Percentiles rank a stretch among this genome's conserved stretches.
These are phyloP conservation scores for Acipenser ruthenus DNA, from an alignment of 2,797 vertebrate species.

Conservation along the genomic window DNA sequence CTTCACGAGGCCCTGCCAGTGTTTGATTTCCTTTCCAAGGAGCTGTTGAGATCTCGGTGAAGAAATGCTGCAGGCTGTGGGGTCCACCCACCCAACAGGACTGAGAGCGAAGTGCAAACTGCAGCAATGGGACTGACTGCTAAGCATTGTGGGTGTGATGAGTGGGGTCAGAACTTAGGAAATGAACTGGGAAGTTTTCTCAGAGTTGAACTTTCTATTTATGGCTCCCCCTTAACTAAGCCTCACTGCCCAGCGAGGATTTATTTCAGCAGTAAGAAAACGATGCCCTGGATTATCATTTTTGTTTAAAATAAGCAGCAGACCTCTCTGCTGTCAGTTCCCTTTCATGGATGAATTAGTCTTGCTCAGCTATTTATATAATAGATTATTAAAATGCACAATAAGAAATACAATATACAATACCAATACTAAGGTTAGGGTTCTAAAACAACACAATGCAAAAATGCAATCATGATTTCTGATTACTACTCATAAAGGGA, in stretches of 20 bases:
- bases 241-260: conserved; percentile 21
- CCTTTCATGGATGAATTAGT: too few relatives aligned
- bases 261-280: conserved; percentile 27
- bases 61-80: conserved; percentile 49
- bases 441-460: too few relatives aligned
- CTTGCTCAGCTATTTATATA: too few relatives aligned
- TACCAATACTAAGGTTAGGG: too few relatives aligned
- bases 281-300: conserved; percentile 15
- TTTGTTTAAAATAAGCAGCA: too few relatives aligned
- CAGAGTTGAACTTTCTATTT: conserved; percentile 41
- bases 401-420: too few relatives aligned
- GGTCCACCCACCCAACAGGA: conserved; percentile 36
- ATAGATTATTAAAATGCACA: too few relatives aligned
- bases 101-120: conserved; percentile 6
- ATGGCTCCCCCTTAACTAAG: conserved; percentile 23
- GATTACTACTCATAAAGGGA: too few relatives aligned
- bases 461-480: too few relatives aligned
- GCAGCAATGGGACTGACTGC: conserved; percentile 32
- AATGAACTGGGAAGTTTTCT: conserved; percentile 65
- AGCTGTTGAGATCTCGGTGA: conserved; percentile 31
- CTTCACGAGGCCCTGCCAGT: conserved; percentile 15
- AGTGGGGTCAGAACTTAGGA: conserved; percentile 53
- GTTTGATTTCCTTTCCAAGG: conserved; percentile 28
- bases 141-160: conserved; percentile 57
- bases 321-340: too few relatives aligned